A percentile compares a stretch with the other conserved stretches of the same genome.
phyloP scores from a whole-genome alignment of 1,140 invertebrate species.

The Gyrodactylus salaris region DNA sequence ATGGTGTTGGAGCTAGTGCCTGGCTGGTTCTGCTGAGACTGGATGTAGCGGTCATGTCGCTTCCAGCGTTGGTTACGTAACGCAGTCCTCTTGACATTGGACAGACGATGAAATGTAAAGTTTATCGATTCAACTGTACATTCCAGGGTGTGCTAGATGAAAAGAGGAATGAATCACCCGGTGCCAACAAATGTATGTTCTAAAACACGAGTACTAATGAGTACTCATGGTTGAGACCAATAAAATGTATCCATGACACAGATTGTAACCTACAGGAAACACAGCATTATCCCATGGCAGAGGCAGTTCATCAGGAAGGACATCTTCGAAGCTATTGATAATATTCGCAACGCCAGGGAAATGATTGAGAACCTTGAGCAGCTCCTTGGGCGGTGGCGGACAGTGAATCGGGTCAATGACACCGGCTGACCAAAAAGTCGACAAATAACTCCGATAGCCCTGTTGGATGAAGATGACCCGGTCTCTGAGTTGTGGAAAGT shows the following conservation, averaged over 20 bases:
- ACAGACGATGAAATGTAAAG: background rate
- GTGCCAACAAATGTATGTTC: too few species aligned
- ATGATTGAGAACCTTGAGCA: background rate
- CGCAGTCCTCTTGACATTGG: background rate
- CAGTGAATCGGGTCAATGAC: background rate
- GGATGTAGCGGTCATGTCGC: background rate
- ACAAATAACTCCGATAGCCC: background rate
- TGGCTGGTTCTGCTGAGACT: background rate
- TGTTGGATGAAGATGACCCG: background rate
- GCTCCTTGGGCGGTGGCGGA: background rate
- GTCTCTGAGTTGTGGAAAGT: background rate
- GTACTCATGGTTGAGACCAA: too few species aligned
- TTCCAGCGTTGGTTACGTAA: background rate
- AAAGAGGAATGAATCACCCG: background rate
- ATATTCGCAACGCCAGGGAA: background rate
- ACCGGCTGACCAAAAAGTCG: background rate
- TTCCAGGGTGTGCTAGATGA: background rate
- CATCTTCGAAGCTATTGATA: background rate
- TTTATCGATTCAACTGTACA: background rate
- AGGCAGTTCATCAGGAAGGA: background rate
- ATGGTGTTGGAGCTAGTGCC: background rate
- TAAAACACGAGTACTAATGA: too few species aligned
- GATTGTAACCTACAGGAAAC: background rate
- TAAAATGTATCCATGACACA: background rate
- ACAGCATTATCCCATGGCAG: background rate